Base-by-base conservation (phyloP, 92 coral and sea anemone species). In the Anthopleura xanthogrammica region DNA sequence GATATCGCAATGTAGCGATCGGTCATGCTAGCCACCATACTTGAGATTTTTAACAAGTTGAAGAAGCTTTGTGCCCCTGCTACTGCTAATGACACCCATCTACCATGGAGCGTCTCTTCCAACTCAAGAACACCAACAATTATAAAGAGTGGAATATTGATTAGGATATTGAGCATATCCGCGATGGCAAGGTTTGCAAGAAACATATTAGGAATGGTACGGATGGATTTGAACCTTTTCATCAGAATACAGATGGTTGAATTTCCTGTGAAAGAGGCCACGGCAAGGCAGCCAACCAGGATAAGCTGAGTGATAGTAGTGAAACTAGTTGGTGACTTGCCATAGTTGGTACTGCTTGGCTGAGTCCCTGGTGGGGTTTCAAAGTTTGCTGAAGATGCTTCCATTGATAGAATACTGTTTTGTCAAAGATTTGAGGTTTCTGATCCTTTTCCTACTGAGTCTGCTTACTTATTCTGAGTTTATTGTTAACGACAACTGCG, bases 1-100 rank as follows among this genome's bases (percentile, higher is more conserved):
- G 89, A 72, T 43, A 81, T 52, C 76, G 89, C 89, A 3, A 82
- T 52, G 68, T 17, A 86, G 20, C 89, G 81, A 52, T 86, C 86
- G 13, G 52, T 58, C 60, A 79, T 82, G 72, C 77, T 82, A 41
- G 52, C 66, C 40, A 86, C 12, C 86, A 86, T 64, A 55, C 82
- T 74, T 42, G 66, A 17, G 39, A 86, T 54, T n/a, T 86, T 79
- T 52, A 86, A 68, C 43, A 40, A 14, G 62, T 56, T 77, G 29
- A 86, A 68, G 39, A 86, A 64, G 24, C 23, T 83, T 68, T 81
- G 86, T 23, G 62, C 39, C 3, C 70, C 50, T 41, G 72, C 55
- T 17, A 86, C 75, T 16, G 71, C 29, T 17, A 50, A 36, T 2
- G 86, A 75, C 22, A 79, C 9, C 39, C 57, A 43, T 23, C 78